phyloP scores from a whole-genome alignment of 2,113 vertebrate genomes.

The Catharus bicknelli region DNA sequence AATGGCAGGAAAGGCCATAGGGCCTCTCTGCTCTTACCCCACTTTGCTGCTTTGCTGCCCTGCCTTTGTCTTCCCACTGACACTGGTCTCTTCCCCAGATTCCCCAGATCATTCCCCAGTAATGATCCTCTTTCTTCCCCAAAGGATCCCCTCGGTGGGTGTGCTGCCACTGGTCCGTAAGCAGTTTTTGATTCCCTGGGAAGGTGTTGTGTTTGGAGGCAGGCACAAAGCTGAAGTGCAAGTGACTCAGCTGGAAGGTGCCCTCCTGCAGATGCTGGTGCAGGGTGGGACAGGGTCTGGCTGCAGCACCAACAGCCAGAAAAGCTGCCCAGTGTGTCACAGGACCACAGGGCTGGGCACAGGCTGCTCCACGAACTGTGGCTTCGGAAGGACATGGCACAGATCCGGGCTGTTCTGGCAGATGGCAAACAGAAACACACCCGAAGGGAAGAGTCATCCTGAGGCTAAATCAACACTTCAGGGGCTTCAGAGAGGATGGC shows the following conservation, averaged over 20 bases:
- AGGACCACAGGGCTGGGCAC: neutral
- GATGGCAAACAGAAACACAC: neutral
- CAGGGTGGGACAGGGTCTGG: neutral
- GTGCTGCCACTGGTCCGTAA: neutral
- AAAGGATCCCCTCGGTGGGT: accelerated
- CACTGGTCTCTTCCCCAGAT: neutral
- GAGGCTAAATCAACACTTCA: neutral
- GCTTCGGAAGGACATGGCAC: accelerated
- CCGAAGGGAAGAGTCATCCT: neutral
- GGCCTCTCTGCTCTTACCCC: neutral
- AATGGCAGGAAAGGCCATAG: neutral
- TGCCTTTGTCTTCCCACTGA: neutral
- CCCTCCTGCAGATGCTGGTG: accelerated
- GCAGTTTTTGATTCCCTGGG: neutral
- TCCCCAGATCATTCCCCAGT: no score
- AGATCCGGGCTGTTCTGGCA: neutral
- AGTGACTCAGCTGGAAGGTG: accelerated
- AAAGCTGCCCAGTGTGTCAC: neutral
- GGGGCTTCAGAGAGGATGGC: neutral
- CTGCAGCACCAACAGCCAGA: neutral
- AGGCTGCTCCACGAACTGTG: accelerated
- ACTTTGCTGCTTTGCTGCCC: neutral
- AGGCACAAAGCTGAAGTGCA: neutral
- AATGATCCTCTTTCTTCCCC: neutral
- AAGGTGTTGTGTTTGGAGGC: neutral